Percentiles rank a stretch among this genome's conserved stretches.
These are phyloP conservation scores for Eupithecia subfuscata DNA, from an alignment of 2,888 invertebrate genomes.

Conservation along the genomic window DNA sequence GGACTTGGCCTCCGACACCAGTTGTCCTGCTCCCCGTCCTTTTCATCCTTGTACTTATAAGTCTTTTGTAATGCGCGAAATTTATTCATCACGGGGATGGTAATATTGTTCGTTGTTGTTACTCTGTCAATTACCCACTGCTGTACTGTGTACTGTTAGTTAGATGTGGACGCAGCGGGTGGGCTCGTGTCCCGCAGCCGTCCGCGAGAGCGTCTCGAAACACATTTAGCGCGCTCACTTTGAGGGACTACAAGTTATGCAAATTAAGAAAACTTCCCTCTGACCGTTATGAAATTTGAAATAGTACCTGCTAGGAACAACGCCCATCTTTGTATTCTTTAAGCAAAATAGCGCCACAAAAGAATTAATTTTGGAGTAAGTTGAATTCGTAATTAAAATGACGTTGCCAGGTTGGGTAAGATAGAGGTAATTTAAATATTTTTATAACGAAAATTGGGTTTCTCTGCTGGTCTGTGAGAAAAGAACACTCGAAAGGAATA, in stretches of 20 bases:
- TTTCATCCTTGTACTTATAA: neutral
- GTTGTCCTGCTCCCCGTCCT: neutral
- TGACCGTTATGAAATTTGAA: constrained; percentile 55
- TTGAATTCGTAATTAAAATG: constrained; percentile 42
- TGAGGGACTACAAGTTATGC: constrained; percentile 57
- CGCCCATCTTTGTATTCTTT: constrained; percentile 40
- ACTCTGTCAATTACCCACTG: neutral
- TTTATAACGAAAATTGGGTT: neutral
- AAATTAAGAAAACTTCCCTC: constrained; percentile 57
- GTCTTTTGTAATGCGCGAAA: neutral
- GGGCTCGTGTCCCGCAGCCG: neutral
- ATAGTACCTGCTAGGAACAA: constrained; percentile 42
- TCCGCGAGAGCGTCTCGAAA: neutral
- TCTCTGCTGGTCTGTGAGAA: neutral
- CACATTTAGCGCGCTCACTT: constrained; percentile 43
- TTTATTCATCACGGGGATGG: neutral
- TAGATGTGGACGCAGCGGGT: neutral
- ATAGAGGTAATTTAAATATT: constrained; percentile 11
- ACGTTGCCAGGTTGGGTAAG: constrained; percentile 25
- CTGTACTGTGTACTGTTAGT: neutral
- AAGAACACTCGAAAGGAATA: neutral
- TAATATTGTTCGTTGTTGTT: neutral
- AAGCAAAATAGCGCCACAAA: constrained; percentile 36
- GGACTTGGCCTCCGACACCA: neutral
- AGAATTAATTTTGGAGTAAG: constrained; percentile 42